These are phyloP conservation scores for Suncus etruscus DNA, from an alignment of 2,113 vertebrate genomes.

Conservation along the genomic window DNA sequence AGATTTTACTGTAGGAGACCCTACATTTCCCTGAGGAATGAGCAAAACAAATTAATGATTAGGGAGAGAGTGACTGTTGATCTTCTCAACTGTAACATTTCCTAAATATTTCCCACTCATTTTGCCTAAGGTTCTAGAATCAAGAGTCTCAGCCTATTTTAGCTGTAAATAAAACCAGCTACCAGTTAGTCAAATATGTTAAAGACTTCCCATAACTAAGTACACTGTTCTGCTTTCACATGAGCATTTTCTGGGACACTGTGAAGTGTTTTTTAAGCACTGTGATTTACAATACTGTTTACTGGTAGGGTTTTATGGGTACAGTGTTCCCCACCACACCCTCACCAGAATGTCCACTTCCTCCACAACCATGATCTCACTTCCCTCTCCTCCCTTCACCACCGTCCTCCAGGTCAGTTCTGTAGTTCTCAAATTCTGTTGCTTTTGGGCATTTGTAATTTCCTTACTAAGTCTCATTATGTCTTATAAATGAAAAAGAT, in stretches of 20 bases:
- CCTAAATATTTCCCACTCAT: constrained; percentile 7
- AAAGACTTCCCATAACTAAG: not conserved
- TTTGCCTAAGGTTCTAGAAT: constrained; percentile 8
- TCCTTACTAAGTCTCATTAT: too few species aligned
- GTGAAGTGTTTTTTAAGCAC: not conserved
- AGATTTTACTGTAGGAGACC: not conserved
- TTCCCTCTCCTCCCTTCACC: too few species aligned
- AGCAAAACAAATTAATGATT: not conserved
- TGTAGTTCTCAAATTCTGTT: too few species aligned
- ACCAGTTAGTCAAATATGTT: not conserved
- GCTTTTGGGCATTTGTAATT: too few species aligned
- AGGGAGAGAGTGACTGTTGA: not conserved
- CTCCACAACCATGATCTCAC: too few species aligned
- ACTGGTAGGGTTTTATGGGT: too few species aligned
- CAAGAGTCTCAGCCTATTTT: constrained; percentile 2
- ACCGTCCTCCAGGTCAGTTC: too few species aligned
- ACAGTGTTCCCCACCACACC: too few species aligned
- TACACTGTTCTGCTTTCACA: not conserved
- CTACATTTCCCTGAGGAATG: not conserved
- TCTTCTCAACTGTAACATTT: not conserved
- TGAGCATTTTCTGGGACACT: not conserved
- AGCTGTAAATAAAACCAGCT: not conserved
- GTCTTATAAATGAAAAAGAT: too few species aligned
- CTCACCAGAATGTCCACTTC: too few species aligned
- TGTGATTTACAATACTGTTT: too few species aligned